A percentile compares a stretch with the other conserved stretches of the same genome.
These are phyloP conservation scores for Thera obeliscata DNA, from an alignment of 2,888 invertebrate species.

Conservation along the genomic window DNA sequence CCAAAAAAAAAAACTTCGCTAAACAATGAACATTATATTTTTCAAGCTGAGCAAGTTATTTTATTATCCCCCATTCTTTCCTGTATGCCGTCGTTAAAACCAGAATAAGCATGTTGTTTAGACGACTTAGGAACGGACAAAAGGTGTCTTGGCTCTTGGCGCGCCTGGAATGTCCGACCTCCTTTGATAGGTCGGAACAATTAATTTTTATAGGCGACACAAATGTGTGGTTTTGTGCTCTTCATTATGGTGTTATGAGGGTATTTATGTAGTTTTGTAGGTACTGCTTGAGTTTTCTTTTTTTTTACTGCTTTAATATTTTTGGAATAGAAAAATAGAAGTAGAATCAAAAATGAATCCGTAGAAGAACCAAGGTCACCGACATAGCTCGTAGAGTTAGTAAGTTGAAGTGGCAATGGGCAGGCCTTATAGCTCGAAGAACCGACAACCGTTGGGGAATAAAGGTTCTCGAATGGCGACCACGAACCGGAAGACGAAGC, in stretches of 20 bases:
- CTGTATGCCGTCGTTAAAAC: slow-evolving; percentile 4
- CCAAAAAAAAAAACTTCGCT: background rate
- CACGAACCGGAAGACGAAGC: no score
- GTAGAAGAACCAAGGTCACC: no score
- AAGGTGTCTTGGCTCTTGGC: slow-evolving; percentile 52
- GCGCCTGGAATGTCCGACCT: slow-evolving; percentile 54
- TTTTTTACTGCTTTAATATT: no score
- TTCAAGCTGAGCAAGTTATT: background rate
- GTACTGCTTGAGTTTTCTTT: no score
- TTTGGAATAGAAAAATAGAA: no score
- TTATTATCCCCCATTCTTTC: background rate
- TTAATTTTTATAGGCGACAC: slow-evolving; percentile 48
- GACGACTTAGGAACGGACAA: slow-evolving; percentile 29
- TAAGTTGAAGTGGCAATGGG: no score
- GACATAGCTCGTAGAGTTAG: no score
- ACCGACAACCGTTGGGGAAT: no score
- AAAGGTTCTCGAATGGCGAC: no score
- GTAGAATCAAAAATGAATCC: no score
- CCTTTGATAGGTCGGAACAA: slow-evolving; percentile 38
- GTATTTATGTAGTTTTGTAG: slow-evolving; percentile 6
- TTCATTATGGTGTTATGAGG: slow-evolving; percentile 8
- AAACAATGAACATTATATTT: background rate
- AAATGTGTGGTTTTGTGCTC: slow-evolving; percentile 44
- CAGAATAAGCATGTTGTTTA: slow-evolving; percentile 30
- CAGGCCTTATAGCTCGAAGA: no score